Evolutionary conservation across 2,888 invertebrate genomes (phyloP), one percentile per base, ranked within the genome.

Genomic region (Syritta pipiens): DNA sequence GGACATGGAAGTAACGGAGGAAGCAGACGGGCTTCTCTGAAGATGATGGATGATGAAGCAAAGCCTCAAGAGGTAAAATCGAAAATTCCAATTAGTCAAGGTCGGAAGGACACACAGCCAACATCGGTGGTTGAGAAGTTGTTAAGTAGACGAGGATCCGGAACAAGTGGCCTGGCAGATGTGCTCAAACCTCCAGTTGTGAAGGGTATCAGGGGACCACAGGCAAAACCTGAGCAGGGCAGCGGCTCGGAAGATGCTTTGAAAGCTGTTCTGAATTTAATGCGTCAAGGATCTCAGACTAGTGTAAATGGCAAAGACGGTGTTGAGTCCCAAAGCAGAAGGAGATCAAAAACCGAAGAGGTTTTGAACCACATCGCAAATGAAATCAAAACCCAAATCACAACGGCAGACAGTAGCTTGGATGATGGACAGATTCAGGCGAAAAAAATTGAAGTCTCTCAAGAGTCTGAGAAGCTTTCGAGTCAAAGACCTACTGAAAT

Each of bases 81-180:
- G 19, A 17, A 35, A 12, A 60, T 67, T 48, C 77, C 65, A 0
- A 40, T 49, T 0, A 35, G 17, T 28, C 59, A 55, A 14, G 28
- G 19, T 1, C 51, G 59, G 1, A 69, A 63, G 4, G 57, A 63
- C 10, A 3, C 17, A 0, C 57, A 12, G n/a, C n/a, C n/a, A 7
- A 49, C 7, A 1, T 35, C 35, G 6, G 9, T 14, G 4, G 69
- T 63, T 51, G 5, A 71, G 40, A 77, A 77, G 4, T 46, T 77
- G 1, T 14, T 77, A 4, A 72, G 40, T 1, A 51, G 71, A n/a
- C 65, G 65, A 35, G 53, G 28, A 7, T 77, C 77, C 2, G 42
- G 22, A 28, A 37, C 59, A 1, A 67, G 71, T 55, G 77, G 77
- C 3, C 59, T 77, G 10, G 77, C 77, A 4, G 77, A 77, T 30